phyloP scores from a whole-genome alignment of 2,888 invertebrate genomes.

The Megaustenia siamemsis region DNA sequence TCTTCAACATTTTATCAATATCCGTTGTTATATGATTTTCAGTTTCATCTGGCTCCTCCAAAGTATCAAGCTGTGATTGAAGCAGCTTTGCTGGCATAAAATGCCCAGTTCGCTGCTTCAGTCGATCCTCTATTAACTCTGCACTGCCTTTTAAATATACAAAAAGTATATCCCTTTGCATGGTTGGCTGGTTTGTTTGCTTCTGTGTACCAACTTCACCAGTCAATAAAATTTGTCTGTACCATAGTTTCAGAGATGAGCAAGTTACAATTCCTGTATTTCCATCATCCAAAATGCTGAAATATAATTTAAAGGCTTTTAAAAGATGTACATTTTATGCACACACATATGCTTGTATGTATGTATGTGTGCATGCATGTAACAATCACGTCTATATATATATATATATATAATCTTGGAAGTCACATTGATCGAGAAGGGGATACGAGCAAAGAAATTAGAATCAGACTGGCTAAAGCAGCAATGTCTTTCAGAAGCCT shows the following conservation, averaged over 20 bases:
- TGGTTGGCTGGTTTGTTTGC: neutral
- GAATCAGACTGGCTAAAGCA: too few relatives aligned
- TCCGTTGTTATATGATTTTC: constrained; percentile 64
- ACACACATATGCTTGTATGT: too few relatives aligned
- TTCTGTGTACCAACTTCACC: constrained; percentile 44
- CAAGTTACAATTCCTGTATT: constrained; percentile 72
- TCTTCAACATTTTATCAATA: constrained; percentile 58
- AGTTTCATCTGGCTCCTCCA: constrained; percentile 64
- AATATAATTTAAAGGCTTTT: constrained; percentile 17
- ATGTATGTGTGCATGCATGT: too few relatives aligned
- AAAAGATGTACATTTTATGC: too few relatives aligned
- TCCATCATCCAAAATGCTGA: constrained; percentile 52
- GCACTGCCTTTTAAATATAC: constrained; percentile 67
- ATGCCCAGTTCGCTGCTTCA: constrained; percentile 67
- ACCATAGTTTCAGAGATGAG: constrained; percentile 77
- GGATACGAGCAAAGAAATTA: too few relatives aligned
- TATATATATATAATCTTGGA: too few relatives aligned
- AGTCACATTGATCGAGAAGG: too few relatives aligned
- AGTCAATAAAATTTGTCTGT: constrained; percentile 69
- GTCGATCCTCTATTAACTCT: constrained; percentile 61
- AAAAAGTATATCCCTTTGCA: constrained; percentile 58
- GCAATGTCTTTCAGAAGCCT: too few relatives aligned
- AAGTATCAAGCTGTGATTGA: constrained; percentile 70
- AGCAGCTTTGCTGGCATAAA: constrained; percentile 72
- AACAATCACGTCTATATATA: too few relatives aligned